Evolutionary conservation across 2,113 vertebrate genomes (phyloP).

Genomic region (Nycticryphes semicollaris): DNA sequence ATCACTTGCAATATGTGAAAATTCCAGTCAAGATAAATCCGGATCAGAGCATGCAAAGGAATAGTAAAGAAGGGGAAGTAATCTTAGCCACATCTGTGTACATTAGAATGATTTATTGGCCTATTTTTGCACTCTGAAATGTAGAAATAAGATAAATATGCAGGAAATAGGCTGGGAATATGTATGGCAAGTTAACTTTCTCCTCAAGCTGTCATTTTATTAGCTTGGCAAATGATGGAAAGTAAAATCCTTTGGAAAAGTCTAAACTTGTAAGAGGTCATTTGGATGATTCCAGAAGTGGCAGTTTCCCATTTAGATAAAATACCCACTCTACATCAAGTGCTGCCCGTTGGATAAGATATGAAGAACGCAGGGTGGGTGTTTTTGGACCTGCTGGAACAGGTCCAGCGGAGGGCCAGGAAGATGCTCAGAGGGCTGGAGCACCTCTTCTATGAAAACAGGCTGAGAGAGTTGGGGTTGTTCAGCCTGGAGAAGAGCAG

Average conservation of each 20-base stretch:
- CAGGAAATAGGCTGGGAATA: neutral
- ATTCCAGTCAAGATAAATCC: slow-evolving; percentile 13
- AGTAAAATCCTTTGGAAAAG: neutral
- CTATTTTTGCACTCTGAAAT: neutral
- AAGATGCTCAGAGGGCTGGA: too few relatives aligned
- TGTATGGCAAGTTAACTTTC: neutral
- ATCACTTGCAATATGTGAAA: neutral
- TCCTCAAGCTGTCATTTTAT: slow-evolving; percentile 1
- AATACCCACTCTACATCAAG: neutral
- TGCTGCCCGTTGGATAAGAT: neutral
- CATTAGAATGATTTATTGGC: slow-evolving; percentile 28
- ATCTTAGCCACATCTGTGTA: neutral
- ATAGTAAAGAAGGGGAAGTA: neutral
- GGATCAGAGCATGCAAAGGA: neutral
- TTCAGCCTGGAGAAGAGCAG: too few relatives aligned
- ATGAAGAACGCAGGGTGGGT: neutral
- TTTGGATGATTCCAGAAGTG: neutral
- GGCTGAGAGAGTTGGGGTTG: too few relatives aligned
- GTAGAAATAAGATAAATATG: slow-evolving; percentile 1
- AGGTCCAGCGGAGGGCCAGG: too few relatives aligned
- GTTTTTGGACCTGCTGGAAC: neutral
- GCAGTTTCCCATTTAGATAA: neutral
- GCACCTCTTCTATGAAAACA: too few relatives aligned
- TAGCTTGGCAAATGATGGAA: neutral
- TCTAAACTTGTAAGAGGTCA: neutral